phyloP scores from a whole-genome alignment of 53 echinoderm and acorn worm species.

The Pentamera pediparva region DNA sequence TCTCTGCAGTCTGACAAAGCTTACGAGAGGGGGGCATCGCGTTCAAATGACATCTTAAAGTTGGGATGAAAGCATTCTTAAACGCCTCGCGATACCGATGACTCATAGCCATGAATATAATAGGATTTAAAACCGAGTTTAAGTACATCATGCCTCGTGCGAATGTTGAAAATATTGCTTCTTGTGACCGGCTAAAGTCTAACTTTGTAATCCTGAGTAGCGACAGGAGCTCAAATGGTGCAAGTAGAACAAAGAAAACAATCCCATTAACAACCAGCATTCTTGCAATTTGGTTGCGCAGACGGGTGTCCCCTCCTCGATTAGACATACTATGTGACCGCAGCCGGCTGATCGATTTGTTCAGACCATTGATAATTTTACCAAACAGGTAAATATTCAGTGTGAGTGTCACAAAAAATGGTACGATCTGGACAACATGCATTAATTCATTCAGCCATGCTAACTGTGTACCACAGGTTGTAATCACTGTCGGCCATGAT shows the following conservation, averaged over 20 bases:
- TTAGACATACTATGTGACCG: slow-evolving; percentile 50
- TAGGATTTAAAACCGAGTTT: slow-evolving; percentile 84
- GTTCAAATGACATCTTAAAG: neutral
- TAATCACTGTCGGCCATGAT: slow-evolving; percentile 25
- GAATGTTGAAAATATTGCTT: neutral
- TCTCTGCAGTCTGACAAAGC: no score
- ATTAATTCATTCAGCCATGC: slow-evolving; percentile 45
- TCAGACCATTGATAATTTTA: slow-evolving; percentile 58
- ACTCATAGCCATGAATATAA: slow-evolving; percentile 91
- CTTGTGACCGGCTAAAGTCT: neutral
- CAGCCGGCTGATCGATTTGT: slow-evolving; percentile 60
- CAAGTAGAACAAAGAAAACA: slow-evolving; percentile 44
- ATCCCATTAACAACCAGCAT: slow-evolving; percentile 58
- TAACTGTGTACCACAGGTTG: slow-evolving; percentile 16
- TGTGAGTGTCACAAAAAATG: slow-evolving; percentile 68
- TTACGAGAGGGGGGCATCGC: no score
- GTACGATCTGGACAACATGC: slow-evolving; percentile 60
- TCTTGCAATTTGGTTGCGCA: slow-evolving; percentile 43
- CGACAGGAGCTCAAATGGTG: slow-evolving; percentile 46
- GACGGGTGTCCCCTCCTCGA: slow-evolving; percentile 43
- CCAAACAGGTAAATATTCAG: slow-evolving; percentile 56
- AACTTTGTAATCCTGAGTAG: slow-evolving; percentile 3
- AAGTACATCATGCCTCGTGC: slow-evolving; percentile 69
- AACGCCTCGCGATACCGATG: slow-evolving; percentile 83
- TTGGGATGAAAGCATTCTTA: slow-evolving; percentile 64